Base-by-base conservation (phyloP, 2,113 vertebrate genomes). In the Varanus salvator region DNA sequence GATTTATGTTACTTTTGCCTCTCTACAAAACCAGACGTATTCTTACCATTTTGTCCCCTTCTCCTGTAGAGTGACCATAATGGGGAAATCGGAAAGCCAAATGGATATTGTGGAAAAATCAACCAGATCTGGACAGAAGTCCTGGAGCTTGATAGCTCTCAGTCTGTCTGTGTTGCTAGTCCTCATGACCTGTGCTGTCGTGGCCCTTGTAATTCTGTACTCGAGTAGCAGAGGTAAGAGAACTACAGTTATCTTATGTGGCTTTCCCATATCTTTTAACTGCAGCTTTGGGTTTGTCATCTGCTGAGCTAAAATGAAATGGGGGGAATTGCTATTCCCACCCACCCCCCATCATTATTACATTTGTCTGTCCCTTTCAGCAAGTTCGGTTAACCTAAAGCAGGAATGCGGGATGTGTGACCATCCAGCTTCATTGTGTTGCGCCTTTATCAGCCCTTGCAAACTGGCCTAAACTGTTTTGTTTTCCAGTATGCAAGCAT, bases 41-140 rank as follows among this genome's bases (percentile, higher is more conserved):
- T 15, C 2, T 50, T 85, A 52, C n/a, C 15, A n/a, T 11, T 8
- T 71, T 85, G 83, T 72, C 84, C 89, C 91, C 76, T 86, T 87
- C 76, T 93, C 34, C 90, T 95, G 93, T 74, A 97, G 98, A 98
- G 95, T 94, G 90, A 94, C 92, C 50, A 97, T 96, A 97, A 98
- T 98, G 98, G 98, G 98, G 96, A 98, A 99, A 97, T 98, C 98
- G 0, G 98, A 98, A 96, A 98, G 98, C 90, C 98, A 98, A 76
- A 98, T 97, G 98, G 98, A 98, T 93, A 98, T 98, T 95, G 98
- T 98, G 98, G 98, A 99, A 97, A 98, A 97, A 96, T 97, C 98
- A 31, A 95, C 96, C 89, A 97, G 96, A 95, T 80, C 97, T 0
- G 97, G 95, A 85, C 98, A 95, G 95, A 98, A 95, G 93, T 96